Evolutionary conservation across 2,888 invertebrate species (phyloP), one percentile per base, ranked within the genome.

Genomic region (Apodemia hepburni): DNA sequence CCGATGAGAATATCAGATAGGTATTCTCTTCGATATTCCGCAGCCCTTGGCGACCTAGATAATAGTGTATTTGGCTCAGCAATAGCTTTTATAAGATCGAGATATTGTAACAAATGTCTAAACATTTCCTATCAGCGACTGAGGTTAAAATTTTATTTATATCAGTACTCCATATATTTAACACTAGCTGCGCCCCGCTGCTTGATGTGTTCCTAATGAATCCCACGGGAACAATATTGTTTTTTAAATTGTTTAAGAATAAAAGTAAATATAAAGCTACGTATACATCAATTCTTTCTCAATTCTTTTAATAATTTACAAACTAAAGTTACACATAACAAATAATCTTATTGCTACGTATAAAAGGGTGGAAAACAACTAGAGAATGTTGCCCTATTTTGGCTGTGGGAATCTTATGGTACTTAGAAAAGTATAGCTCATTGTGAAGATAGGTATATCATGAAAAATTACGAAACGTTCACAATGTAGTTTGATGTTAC

Each of bases 11-110:
- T 11, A 38, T 38, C 12, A 38, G 38, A 45, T 27, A 49, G 49
- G 18, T 17, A 51, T 51, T 54, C 54, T 27, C 54, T 54, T 27
- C 27, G 27, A 54, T 54, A 29, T 27, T 54, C 54, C 27, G 3
- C 54, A 27, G 27, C 54, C 54, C 54, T 54, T 27, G 15, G 27
- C 22, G 54, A 51, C 51, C 51, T 27, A 51, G 51, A 51, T 51
- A 51, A 22, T 15, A 15, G 42, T 51, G 51, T 8, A 11, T 51
- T 12, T 27, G 4, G 12, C 22, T 51, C 51, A 27, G 15, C 51
- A 51, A 51, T 51, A 22, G 22, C 51, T 51, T 51, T 51, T 22
- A 18, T 51, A 12, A 5, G 3, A 51, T 51, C 12, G 22, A 22
- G 22, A 51, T 51, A 51, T 51, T 51, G 51, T 22, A 22, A 51